Percentiles rank a stretch among this genome's conserved stretches.
phyloP scores from a whole-genome alignment of 37 sponge, comb jelly and placozoan species.

The Mnemiopsis leidyi region DNA sequence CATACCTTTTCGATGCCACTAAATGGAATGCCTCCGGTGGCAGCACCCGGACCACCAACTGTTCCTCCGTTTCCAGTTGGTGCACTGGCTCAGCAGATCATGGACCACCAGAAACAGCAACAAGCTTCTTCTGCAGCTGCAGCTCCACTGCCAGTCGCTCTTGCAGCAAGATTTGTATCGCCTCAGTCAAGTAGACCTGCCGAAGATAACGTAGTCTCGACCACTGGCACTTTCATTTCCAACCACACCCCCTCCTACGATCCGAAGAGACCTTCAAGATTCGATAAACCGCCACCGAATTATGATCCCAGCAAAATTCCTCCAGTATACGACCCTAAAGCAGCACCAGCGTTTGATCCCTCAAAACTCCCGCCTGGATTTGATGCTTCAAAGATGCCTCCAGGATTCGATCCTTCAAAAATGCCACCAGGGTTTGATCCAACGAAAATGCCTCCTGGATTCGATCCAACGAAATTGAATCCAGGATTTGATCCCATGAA shows the following conservation, averaged over 20 bases:
- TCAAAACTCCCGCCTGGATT: not conserved
- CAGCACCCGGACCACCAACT: not conserved
- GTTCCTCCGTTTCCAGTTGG: not conserved
- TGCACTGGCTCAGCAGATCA: not conserved
- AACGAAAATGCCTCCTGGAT: conserved; percentile 4
- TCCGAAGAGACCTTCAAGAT: not conserved
- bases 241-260: conserved; percentile 5
- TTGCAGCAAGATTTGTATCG: not conserved
- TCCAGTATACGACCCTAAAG: too few species aligned
- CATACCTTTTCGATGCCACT: not conserved
- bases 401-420: not conserved
- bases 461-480: not conserved
- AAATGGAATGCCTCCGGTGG: not conserved
- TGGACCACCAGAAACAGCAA: not conserved
- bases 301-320: not conserved
- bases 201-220: not conserved
- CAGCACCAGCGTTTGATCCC: too few species aligned
- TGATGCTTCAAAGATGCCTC: not conserved
- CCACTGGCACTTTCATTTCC: not conserved
- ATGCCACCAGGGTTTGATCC: not conserved
- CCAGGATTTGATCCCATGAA: not conserved
- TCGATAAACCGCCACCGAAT: not conserved
- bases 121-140: not conserved
- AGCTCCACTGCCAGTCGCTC: not conserved
- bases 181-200: not conserved